phyloP scores from a whole-genome alignment of 1,140 invertebrate species.

The Ctenoplectra terminalis region DNA sequence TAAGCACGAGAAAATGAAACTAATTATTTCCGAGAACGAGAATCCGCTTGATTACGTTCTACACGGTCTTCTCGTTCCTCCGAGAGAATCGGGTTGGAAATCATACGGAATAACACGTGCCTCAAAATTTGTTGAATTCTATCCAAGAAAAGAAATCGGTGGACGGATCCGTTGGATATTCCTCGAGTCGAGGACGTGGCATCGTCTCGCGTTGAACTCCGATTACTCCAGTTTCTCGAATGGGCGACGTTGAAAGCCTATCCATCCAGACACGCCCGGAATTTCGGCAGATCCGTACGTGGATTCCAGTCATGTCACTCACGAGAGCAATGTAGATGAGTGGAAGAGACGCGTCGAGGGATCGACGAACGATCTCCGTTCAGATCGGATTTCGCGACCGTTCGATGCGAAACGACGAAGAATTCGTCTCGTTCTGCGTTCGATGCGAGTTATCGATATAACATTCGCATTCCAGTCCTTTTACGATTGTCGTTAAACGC shows the following conservation, averaged over 20 bases:
- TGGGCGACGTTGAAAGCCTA: slow-evolving; percentile 42
- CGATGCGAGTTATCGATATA: background rate
- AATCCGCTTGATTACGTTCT: slow-evolving; percentile 6
- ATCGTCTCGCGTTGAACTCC: slow-evolving; percentile 24
- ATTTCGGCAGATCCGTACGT: slow-evolving; percentile 57
- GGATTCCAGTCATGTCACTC: slow-evolving; percentile 55
- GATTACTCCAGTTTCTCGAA: slow-evolving; percentile 53
- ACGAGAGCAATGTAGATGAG: slow-evolving; percentile 57
- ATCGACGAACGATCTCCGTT: slow-evolving; percentile 1
- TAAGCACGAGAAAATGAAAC: slow-evolving; percentile 21
- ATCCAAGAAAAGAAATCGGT: slow-evolving; percentile 19
- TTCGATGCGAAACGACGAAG: background rate
- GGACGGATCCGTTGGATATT: slow-evolving; percentile 18
- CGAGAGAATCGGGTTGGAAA: background rate
- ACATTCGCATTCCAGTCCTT: background rate
- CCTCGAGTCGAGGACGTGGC: slow-evolving; percentile 22
- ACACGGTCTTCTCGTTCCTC: background rate
- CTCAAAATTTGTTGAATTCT: slow-evolving; percentile 3
- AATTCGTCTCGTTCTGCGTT: background rate
- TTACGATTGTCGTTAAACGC: background rate
- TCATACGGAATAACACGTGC: slow-evolving; percentile 11
- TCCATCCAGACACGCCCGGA: slow-evolving; percentile 53
- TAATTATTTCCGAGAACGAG: slow-evolving; percentile 32
- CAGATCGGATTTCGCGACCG: background rate
- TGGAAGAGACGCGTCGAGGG: slow-evolving; percentile 23